These are phyloP conservation scores for Oxyruncus cristatus DNA, from an alignment of 2,113 vertebrate species.

Conservation along the genomic window DNA sequence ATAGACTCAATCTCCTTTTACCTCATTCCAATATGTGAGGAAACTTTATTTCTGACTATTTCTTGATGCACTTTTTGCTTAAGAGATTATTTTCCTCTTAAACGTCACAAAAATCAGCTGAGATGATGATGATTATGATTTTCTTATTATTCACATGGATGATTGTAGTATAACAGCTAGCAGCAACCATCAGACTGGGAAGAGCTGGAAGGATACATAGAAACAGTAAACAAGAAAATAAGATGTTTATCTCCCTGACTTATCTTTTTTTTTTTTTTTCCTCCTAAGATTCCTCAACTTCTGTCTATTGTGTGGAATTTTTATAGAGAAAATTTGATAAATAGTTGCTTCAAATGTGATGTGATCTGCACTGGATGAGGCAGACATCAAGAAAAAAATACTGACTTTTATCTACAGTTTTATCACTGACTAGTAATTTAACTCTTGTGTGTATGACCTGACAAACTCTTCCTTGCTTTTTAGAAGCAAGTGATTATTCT, in stretches of 20 bases:
- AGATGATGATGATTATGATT: background rate
- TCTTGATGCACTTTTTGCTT: background rate
- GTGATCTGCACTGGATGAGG: background rate
- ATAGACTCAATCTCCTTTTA: background rate
- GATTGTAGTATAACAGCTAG: background rate
- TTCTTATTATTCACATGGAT: background rate
- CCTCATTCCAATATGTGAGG: background rate
- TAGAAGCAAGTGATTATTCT: background rate
- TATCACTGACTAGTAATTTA: background rate
- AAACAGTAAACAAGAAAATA: background rate
- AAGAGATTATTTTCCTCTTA: conserved; percentile 9
- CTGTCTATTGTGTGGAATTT: background rate
- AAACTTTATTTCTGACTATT: background rate
- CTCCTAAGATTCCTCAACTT: background rate
- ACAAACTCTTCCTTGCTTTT: background rate
- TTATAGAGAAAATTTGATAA: background rate
- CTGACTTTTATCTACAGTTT: background rate
- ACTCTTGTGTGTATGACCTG: background rate
- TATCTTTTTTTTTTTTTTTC: fast-evolving
- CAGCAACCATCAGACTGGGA: background rate
- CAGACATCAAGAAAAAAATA: background rate
- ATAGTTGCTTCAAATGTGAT: background rate
- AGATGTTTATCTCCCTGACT: background rate
- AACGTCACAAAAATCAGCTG: background rate
- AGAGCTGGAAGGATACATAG: background rate